Base-by-base conservation (phyloP, 2,113 vertebrate species). In the Brienomyrus brachyistius region DNA sequence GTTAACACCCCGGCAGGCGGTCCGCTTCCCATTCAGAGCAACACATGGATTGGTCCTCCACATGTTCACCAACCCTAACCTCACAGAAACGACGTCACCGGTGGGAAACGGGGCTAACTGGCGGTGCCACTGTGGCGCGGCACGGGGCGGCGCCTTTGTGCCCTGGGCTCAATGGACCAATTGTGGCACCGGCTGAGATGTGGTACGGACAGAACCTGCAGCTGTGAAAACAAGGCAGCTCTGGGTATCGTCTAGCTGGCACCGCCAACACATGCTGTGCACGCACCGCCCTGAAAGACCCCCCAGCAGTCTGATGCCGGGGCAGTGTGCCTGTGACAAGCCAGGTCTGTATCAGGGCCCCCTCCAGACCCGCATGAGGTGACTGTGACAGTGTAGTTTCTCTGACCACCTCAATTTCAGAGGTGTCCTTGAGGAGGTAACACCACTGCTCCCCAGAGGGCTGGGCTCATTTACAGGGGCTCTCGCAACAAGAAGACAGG, bases 131-230 rank as follows among this genome's bases (percentile, higher is more conserved):
- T 48, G 19, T 62, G 23, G n/a, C 4, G 35, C 13, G 27, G 52
- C 21, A 80, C 40, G 89, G 89, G 45, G 84, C 88, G 90, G 17
- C 84, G 74, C 45, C 93, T 91, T 94, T 96, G 94, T 96, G 92
- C 56, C 9, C 35, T 90, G 62, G 0, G 47, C 91, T 95, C 92
- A 95, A 95, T 92, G 95, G 94, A 91, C 88, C 94, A 92, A 95
- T 96, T 95, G 91, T 94, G 93, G 48, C 77, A 91, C 82, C 90
- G 90, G 87, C 93, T 21, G 90, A 92, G 90, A 89, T 91, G 87
- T 96, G 95, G 95, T 95, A 97, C 96, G 88, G 91, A 91, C 92
- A 92, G 95, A 94, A 89, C 91, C 94, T 92, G 93, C 95, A 96
- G 96, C 95, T 96, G 96, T 88, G 74, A 43, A 87, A 90, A 82